These are phyloP conservation scores for Lipophrys pholis DNA, from an alignment of 2,113 vertebrate genomes.

Conservation along the genomic window DNA sequence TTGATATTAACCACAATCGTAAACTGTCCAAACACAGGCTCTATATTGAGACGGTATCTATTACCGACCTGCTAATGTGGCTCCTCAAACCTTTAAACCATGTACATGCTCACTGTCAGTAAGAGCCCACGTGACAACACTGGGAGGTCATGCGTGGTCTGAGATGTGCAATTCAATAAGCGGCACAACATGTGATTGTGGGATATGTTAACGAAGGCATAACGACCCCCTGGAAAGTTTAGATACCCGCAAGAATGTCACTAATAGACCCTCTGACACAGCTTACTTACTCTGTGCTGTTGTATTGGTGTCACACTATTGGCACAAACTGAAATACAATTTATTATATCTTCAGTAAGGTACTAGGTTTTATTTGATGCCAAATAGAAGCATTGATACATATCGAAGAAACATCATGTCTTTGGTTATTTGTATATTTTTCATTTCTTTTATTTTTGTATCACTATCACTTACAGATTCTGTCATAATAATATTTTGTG, in stretches of 20 bases:
- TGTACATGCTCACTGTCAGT: slow-evolving; percentile 17
- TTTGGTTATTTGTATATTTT: too few relatives aligned
- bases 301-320: not conserved
- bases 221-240: slow-evolving; percentile 8
- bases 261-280: slow-evolving; percentile 18
- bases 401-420: too few relatives aligned
- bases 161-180: slow-evolving; percentile 63
- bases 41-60: not conserved
- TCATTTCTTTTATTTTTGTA: too few relatives aligned
- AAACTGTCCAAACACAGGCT: not conserved
- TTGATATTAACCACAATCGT: not conserved
- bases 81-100: not conserved
- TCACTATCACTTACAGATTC: too few relatives aligned
- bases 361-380: too few relatives aligned
- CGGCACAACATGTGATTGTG: slow-evolving; percentile 58
- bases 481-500: too few relatives aligned
- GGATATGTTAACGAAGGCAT: slow-evolving; percentile 44
- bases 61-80: slow-evolving; percentile 5
- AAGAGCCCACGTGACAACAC: slow-evolving; percentile 43
- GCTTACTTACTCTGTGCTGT: slow-evolving; percentile 11
- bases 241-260: slow-evolving; percentile 58
- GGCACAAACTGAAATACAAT: not conserved
- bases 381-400: too few relatives aligned
- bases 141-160: slow-evolving; percentile 33
- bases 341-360: too few relatives aligned